Base-by-base conservation (phyloP, 2,888 invertebrate genomes). In the Hirtodrosophila alboralis region DNA sequence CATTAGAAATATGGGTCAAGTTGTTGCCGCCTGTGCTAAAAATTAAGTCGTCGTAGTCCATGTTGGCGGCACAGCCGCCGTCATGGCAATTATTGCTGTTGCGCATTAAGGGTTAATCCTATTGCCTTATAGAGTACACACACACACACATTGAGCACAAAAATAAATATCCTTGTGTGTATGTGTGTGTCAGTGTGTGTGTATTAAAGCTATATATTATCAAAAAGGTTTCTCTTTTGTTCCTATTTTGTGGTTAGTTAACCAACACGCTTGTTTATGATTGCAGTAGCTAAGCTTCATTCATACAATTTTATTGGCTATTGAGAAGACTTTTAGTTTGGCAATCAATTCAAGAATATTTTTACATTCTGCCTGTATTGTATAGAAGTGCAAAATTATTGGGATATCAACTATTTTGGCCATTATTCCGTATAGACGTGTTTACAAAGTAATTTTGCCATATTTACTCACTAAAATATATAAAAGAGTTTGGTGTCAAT, bases 1-100 rank as follows among this genome's bases (percentile, higher is more conserved):
- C 61, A 74, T 66, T 86, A 71, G 66, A 85, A 83, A 83, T 83
- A 86, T 83, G 87, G 83, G 83, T 83, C 83, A 83, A 83, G 83
- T 83, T 83, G 86, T 77, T 84, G 78, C 70, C 68, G 81, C 77
- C 85, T 74, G 71, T 79, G 85, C 75, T 78, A 83, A 85, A 85
- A 78, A 85, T 84, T 77, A 84, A 77, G 84, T 84, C 53, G 57
- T 73, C 53, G 65, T 60, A 30, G 69, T 34, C 27, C 43, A 21
- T 9, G 52, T 26, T 1, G 12, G 10, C 41, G 53, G 10, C 37
- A 18, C 37, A 5, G 40, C 40, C 48, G 59, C 62, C 66, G 83
- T 84, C 69, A 69, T 77, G 75, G 79, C 83, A 84, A 86, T 86
- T 84, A 81, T 81, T 81, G 85, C 85, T 72, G 75, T 64, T 65